Percentiles rank a stretch among this genome's conserved stretches.
Conservation (phyloP, 2,113 vertebrate genomes). For the Typhlomys cinereus region DNA sequence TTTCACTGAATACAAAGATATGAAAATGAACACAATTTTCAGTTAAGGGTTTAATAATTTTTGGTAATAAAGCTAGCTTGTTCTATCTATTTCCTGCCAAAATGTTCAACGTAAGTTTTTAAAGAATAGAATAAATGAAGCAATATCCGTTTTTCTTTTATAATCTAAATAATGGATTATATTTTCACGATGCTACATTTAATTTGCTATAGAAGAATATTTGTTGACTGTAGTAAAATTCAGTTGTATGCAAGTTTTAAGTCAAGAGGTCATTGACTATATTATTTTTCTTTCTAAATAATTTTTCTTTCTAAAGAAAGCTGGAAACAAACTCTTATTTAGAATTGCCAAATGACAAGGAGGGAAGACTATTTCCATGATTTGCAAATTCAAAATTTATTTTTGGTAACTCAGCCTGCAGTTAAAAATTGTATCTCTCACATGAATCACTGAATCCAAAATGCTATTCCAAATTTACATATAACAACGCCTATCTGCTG, state of each 20-base stretch:
- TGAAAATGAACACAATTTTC: neutral
- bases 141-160: neutral
- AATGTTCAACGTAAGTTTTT: neutral
- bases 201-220: neutral
- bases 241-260: neutral
- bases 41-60: neutral
- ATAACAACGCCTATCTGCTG: neutral
- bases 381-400: conserved; percentile 68
- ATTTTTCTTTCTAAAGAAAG: neutral
- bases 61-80: neutral
- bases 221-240: conserved; percentile 2
- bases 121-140: conserved; percentile 3
- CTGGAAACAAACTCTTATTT: conserved; percentile 27
- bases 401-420: conserved; percentile 54
- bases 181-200: neutral
- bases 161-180: neutral
- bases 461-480: conserved; percentile 7
- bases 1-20: neutral
- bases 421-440: conserved; percentile 60
- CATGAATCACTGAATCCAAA: conserved; percentile 56
- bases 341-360: conserved; percentile 48
- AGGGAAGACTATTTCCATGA: conserved; percentile 48
- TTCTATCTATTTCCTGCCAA: neutral
- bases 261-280: conserved; percentile 8
- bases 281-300: neutral